phyloP scores from a whole-genome alignment of 2,113 vertebrate species.

The Gulo gulo region DNA sequence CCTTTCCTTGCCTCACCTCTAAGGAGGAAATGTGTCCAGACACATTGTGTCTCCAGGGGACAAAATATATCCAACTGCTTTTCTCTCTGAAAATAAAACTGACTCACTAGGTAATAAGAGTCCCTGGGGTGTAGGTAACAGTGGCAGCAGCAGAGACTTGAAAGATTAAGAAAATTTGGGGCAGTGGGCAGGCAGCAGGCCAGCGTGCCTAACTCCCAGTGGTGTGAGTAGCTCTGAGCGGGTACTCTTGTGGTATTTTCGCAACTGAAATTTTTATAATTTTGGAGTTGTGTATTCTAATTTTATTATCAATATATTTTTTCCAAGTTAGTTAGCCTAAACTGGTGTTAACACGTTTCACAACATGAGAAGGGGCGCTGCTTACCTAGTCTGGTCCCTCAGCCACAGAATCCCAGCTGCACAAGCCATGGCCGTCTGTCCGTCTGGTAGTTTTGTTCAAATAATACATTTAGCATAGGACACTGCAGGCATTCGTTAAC shows the following conservation, averaged over 20 bases:
- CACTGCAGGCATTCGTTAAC: background rate
- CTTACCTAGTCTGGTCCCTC: background rate
- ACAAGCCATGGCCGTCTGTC: background rate
- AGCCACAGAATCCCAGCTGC: background rate
- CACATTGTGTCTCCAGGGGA: background rate
- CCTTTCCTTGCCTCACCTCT: background rate
- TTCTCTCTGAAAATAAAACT: background rate
- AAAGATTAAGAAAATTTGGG: background rate
- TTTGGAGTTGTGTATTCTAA: background rate
- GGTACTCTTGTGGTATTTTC: background rate
- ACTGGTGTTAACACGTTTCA: background rate
- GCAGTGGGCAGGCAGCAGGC: accelerated
- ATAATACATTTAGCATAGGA: background rate
- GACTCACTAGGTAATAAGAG: background rate
- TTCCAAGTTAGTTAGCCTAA: background rate
- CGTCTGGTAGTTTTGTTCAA: background rate
- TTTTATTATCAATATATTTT: background rate
- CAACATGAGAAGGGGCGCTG: background rate
- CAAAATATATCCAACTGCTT: background rate
- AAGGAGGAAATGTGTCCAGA: background rate
- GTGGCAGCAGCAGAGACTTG: background rate
- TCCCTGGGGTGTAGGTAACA: background rate
- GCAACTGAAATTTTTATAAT: background rate
- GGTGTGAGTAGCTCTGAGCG: background rate
- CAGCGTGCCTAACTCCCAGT: background rate